These are phyloP conservation scores for Proterorhinus semilunaris DNA, from an alignment of 2,113 vertebrate species.

Conservation along the genomic window DNA sequence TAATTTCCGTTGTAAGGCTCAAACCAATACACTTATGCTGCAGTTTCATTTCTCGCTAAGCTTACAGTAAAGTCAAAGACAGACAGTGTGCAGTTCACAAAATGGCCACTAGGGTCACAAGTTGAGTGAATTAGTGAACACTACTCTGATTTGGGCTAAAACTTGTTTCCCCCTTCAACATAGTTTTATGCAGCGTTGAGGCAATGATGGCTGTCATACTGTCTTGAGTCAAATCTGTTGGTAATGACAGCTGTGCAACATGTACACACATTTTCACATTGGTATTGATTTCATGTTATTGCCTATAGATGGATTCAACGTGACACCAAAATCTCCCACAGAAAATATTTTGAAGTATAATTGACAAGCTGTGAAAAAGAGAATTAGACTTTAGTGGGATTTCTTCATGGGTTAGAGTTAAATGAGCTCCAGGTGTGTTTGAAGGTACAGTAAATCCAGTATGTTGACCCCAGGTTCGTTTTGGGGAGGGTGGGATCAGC, in stretches of 20 bases:
- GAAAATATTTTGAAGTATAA: not conserved
- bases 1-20: too few species aligned
- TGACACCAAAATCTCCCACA: conserved; percentile 6
- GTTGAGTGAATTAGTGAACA: not conserved
- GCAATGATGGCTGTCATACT: not conserved
- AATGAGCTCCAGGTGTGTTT: conserved; percentile 59
- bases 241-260: not conserved
- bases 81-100: not conserved
- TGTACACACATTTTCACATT: not conserved
- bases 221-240: not conserved
- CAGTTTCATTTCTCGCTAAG: too few species aligned
- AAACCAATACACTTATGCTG: too few species aligned
- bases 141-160: not conserved
- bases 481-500: conserved; percentile 16
- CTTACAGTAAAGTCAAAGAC: not conserved
- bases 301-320: not conserved
- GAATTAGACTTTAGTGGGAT: conserved; percentile 17
- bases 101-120: not conserved
- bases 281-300: conserved; percentile 5
- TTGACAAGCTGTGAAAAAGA: conserved; percentile 14
- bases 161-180: not conserved
- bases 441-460: conserved; percentile 58
- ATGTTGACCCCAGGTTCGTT: conserved; percentile 9
- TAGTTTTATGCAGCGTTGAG: not conserved
- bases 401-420: conserved; percentile 4